Evolutionary conservation across 2,797 vertebrate species (phyloP), one percentile per base, ranked within the genome.

Genomic region (Meriones psammophilus): DNA sequence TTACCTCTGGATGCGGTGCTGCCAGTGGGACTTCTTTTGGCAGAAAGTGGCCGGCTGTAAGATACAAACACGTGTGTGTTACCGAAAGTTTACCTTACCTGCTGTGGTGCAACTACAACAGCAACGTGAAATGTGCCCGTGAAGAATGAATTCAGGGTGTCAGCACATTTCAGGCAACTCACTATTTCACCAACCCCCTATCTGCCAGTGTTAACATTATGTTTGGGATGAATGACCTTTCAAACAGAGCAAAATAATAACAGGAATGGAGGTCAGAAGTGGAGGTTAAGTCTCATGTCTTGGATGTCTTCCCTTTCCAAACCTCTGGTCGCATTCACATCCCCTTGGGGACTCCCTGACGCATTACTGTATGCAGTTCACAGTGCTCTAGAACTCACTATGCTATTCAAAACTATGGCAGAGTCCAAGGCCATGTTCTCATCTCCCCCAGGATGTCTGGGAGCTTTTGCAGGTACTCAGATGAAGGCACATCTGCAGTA

Each of bases 21-120:
- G 98, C 99, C 99, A 54, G 99, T 99, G 77, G 99, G 99, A 85
- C 99, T 99, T 98, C 99, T 99, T 98, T 99, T 99, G 97, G 99
- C 99, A 97, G 99, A 99, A 54, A 99, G 96, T 0, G 99, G 99
- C 76, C 99, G 99, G 98, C 99, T 99, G 97, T 54, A 98, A 98
- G 98, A 98, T 4, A 93, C 2, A 97, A 68, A 87, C 0, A 88
- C 18, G 50, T 54, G 78, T 86, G 97, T 91, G 92, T 89, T 66
- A 89, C 30, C 68, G 78, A 92, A 17, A 30, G 12, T 73, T 58
- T 5, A n/a, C 1, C 66, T 76, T 50, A 74, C 2, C 46, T 64
- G n/a, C 4, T 30, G 88, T 88, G 60, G 92, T 2, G 33, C 5
- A 89, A 79, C 22, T 60, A 81, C 26, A 81, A 64, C 0, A 64